Evolutionary conservation across 2,113 vertebrate species (phyloP).

Genomic region (Tenrec ecaudatus): DNA sequence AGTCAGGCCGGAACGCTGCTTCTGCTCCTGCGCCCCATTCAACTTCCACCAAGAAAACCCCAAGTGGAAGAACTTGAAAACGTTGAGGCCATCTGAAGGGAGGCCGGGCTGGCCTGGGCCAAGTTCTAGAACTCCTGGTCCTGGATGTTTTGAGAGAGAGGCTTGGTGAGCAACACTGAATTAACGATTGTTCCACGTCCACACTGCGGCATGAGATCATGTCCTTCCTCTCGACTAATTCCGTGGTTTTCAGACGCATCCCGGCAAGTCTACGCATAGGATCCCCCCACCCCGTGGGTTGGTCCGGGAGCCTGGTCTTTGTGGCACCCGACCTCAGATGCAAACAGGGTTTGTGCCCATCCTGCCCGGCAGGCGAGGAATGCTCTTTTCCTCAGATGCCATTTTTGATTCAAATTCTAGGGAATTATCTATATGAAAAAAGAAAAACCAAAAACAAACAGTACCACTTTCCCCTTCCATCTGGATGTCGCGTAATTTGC

Average conservation of each 20-base stretch:
- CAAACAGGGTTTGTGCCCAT: neutral
- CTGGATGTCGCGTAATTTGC: slow-evolving; percentile 66
- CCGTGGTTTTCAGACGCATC: neutral
- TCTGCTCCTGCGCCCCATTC: neutral
- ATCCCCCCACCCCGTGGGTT: neutral
- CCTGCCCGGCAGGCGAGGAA: neutral
- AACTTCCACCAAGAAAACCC: neutral
- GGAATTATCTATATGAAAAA: slow-evolving; percentile 32
- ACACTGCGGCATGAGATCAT: neutral
- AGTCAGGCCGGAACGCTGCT: neutral
- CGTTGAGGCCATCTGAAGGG: neutral
- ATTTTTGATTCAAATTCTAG: slow-evolving; percentile 75
- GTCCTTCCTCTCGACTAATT: neutral
- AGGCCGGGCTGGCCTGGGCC: neutral
- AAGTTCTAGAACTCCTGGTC: neutral
- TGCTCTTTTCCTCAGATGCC: slow-evolving; percentile 29
- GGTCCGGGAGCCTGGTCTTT: neutral
- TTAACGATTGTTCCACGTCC: neutral
- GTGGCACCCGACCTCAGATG: neutral
- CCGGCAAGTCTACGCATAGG: neutral
- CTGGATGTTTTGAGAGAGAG: neutral
- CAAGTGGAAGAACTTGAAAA: neutral
- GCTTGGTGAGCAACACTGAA: neutral
- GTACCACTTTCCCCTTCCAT: slow-evolving; percentile 74
- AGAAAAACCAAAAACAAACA: neutral